Base-by-base conservation (phyloP, 2,113 vertebrate genomes). In the Phaethon lepturus region DNA sequence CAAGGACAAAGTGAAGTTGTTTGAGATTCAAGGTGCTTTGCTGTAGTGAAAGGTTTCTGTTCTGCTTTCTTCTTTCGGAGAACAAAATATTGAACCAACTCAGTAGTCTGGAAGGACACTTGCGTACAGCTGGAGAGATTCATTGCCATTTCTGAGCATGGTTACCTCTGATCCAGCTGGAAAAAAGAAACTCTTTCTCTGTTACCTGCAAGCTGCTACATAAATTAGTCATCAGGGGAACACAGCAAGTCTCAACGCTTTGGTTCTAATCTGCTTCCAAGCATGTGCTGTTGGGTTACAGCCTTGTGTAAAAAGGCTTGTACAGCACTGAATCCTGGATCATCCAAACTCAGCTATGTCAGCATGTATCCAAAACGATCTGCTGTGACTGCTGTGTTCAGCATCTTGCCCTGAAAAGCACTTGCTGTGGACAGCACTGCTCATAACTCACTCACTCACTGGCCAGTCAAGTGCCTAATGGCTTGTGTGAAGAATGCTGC, bases 131-230 rank as follows among this genome's bases (percentile, higher is more conserved):
- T 80, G 55, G 58, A 83, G 63, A 77, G 52, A 80, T 80, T 77
- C 44, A n/a, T 83, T 83, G 71, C 58, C 1, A 1, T 90, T 83
- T 76, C 42, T 80, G n/a, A 64, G 25, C 5, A 0, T 2, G 5
- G 9, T 71, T 89, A 68, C 23, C 35, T 67, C 64, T 17, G 20
- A 89, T 78, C 23, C 82, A 78, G 49, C 35, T 88, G 59, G 86
- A 86, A 72, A 63, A 58, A 33, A 81, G 17, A 83, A 86, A 17
- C 19, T 25, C 12, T 75, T 88, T 69, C 53, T 56, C 55, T 66
- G 38, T 69, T 88, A 96, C 85, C 85, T 95, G 84, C 35, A 90
- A 85, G 59, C 62, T 90, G 45, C 45, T 74, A 63, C 82, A 69
- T 73, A 93, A 88, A 71, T 88, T 78, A 85, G 68, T 84, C 88